These are phyloP conservation scores for Luffia ferchaultella DNA, from an alignment of 2,888 invertebrate species.

Conservation along the genomic window DNA sequence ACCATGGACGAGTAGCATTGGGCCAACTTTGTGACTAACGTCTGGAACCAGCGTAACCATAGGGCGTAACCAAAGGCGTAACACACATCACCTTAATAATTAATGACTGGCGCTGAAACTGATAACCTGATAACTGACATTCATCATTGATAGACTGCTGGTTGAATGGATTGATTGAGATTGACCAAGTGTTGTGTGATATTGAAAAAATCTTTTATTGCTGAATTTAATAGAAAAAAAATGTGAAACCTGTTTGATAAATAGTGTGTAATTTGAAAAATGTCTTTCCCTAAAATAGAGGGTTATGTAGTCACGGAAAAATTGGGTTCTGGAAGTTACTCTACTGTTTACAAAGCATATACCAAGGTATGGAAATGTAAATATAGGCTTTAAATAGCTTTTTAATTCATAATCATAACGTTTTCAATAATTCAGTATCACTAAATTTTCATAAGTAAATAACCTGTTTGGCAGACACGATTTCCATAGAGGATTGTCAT, in stretches of 20 bases:
- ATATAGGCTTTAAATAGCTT: background rate
- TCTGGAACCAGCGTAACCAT: too few relatives aligned
- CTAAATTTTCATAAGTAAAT: background rate
- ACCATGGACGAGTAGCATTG: too few relatives aligned
- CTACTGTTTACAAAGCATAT: slow-evolving; percentile 83
- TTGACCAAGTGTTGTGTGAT: too few relatives aligned
- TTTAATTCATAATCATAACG: slow-evolving; percentile 3
- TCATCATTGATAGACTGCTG: too few relatives aligned
- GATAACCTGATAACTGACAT: too few relatives aligned
- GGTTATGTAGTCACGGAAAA: slow-evolving; percentile 77
- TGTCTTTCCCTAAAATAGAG: slow-evolving; percentile 67
- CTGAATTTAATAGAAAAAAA: too few relatives aligned
- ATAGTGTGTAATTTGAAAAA: slow-evolving; percentile 18
- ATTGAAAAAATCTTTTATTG: too few relatives aligned
- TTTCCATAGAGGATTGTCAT: background rate
- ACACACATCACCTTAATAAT: too few relatives aligned
- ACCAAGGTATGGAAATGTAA: slow-evolving; percentile 67
- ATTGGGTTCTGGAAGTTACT: slow-evolving; percentile 84
- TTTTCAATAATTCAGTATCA: background rate
- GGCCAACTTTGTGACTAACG: too few relatives aligned
- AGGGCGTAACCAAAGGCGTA: too few relatives aligned
- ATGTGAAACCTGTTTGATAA: background rate
- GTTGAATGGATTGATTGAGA: too few relatives aligned
- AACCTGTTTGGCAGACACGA: background rate
- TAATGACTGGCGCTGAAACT: too few relatives aligned